Base-by-base conservation (phyloP, 2,888 invertebrate species). In the Tricholauxania praeusta region DNA sequence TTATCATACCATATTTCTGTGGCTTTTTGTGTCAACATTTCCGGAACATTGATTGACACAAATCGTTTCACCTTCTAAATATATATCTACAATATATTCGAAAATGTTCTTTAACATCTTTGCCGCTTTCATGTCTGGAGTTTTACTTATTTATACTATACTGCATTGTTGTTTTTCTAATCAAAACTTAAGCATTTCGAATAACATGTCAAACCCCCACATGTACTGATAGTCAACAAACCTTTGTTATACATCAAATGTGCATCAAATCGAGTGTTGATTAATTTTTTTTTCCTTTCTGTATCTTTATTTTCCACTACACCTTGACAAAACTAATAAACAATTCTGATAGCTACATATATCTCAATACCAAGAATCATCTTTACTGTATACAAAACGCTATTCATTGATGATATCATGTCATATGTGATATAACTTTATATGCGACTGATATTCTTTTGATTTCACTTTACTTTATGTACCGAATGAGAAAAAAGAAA, bases 261-360 rank as follows among this genome's bases (percentile, higher is more conserved):
- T 70, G 62, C 70, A 70, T 63, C 70, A 63, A 70, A 70, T 52
- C 70, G 32, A 70, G 39, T 57, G 62, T 52, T 63, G 63, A 70
- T 70, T 63, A 53, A 52, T 67, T 17, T 55, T 19, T 32, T 48
- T 48, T 48, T 48, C 5, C 8, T 39, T 39, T 39, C 8, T 39
- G 39, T 39, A 39, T 10, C 39, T 39, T 39, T 39, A 39, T 39
- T 39, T 39, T 39, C 39, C 39, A 10, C 39, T 39, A 39, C 39
- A 39, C 39, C 39, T 39, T 39, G 39, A 39, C 39, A 39, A 39
- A 39, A 39, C 39, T 39, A 39, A 39, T 39, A 39, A 39, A 39
- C 39, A 39, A 10, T 39, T 39, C 39, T 10, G 39, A 10, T 39
- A 39, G 47, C 48, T 55, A 67, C 19, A 14, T 19, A 15, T 57